Evolutionary conservation across 30 jellyfish, hydroid and myxozoan genomes (phyloP), one percentile per base, ranked within the genome.

Genomic region (Aurelia sp.): DNA sequence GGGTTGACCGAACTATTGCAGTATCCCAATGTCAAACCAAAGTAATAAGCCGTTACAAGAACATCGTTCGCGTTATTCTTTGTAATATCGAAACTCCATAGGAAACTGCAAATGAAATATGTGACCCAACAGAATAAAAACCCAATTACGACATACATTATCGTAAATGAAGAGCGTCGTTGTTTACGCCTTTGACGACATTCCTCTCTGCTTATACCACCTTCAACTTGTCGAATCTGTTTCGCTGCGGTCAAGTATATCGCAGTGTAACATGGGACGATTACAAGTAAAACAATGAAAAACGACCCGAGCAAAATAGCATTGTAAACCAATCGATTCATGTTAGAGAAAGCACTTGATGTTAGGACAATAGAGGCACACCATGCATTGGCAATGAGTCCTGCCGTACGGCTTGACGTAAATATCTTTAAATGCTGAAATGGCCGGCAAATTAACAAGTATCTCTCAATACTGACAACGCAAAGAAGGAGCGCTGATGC

Each of bases 101-200:
- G 40, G 65, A 76, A 76, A 35, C 41, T 62, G 63, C 23, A 22
- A 55, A 76, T 76, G 12, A 76, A 76, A 76, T 19, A 76, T 22
- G 77, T 67, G 22, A 68, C 87, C 87, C 87, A 76, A 57, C 87
- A 76, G 66, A 62, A 31, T 13, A 76, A 35, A 30, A 76, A 76
- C 21, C 37, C 78, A 6, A 76, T n/a, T 11, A 47, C 76, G 21
- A 76, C 87, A 37, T 23, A 17, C 41, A 76, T 41, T 3, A 76
- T 76, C 64, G 87, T 76, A 20, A 13, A 18, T 27, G 87, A 31
- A 6, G 76, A 20, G 12, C 77, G 62, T 30, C 87, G 87, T 40
- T 23, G 62, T 30, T 60, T 58, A 17, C 62, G 60, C 52, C 57
- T 33, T 31, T 76, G 41, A 13, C 15, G 37, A 19, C 61, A 3